phyloP scores from a whole-genome alignment of 2,113 vertebrate genomes.

The Nothobranchius kuhntae region DNA sequence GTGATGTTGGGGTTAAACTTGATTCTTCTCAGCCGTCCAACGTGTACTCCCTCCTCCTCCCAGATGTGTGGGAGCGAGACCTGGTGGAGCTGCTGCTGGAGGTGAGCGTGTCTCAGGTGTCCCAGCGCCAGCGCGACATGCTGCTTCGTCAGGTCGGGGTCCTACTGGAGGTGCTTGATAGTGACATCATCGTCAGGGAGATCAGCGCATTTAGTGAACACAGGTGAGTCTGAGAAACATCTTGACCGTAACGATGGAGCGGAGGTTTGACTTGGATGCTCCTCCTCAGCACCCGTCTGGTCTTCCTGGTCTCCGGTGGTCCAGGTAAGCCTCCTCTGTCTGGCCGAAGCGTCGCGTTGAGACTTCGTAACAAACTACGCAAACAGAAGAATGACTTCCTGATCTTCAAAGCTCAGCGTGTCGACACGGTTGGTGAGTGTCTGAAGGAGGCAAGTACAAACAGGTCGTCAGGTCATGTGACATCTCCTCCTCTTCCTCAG shows the following conservation, averaged over 20 bases:
- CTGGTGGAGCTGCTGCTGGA: constrained; percentile 96
- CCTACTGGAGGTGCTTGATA: constrained; percentile 92
- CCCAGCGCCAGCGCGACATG: constrained; percentile 94
- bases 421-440: constrained; percentile 94
- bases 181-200: constrained; percentile 92
- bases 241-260: no score
- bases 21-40: no score
- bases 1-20: no score
- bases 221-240: constrained; percentile 77
- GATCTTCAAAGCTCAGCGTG: constrained; percentile 87
- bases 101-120: constrained; percentile 88
- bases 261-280: background rate
- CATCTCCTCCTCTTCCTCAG: constrained; percentile 69
- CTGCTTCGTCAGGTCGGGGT: constrained; percentile 95
- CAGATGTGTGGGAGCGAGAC: constrained; percentile 89
- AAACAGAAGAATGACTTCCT: constrained; percentile 96
- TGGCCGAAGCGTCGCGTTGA: constrained; percentile 87
- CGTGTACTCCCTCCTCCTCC: background rate
- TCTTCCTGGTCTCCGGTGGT: constrained; percentile 93
- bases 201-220: constrained; percentile 92
- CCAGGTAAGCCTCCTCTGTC: constrained; percentile 89
- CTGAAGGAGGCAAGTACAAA: background rate
- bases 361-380: constrained; percentile 86
- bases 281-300: constrained; percentile 88
- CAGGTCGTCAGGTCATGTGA: no score